These are phyloP conservation scores for Mesoclemmys tuberculata DNA, from an alignment of 2,113 vertebrate species.

Conservation along the genomic window DNA sequence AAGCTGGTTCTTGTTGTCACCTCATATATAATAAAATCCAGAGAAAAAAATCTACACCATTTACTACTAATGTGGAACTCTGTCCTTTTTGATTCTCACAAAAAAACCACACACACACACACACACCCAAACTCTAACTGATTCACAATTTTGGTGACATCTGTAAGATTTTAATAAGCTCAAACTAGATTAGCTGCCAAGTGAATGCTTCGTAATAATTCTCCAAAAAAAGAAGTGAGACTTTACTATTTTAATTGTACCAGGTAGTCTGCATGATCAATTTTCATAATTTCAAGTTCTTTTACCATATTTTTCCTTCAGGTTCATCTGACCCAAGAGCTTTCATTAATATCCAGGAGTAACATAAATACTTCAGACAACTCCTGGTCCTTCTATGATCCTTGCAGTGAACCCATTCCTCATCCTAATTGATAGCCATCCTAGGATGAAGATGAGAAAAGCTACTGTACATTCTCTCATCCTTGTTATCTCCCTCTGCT, in stretches of 20 bases:
- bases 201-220: background rate
- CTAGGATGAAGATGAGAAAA: background rate
- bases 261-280: background rate
- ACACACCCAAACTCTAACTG: background rate
- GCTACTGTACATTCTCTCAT: background rate
- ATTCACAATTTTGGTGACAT: background rate
- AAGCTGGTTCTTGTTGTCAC: too few species aligned
- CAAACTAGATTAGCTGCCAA: background rate
- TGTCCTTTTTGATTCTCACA: background rate
- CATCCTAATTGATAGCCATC: background rate
- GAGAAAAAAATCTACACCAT: background rate
- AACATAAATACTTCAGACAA: background rate
- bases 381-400: background rate
- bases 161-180: background rate
- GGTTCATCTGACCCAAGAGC: background rate
- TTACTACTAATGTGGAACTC: background rate
- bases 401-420: background rate
- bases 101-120: background rate
- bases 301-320: background rate
- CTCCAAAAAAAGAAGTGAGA: background rate
- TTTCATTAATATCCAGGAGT: background rate
- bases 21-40: slow-evolving; percentile 2
- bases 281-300: background rate
- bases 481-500: background rate
- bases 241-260: background rate